phyloP scores from a whole-genome alignment of 2,888 invertebrate species.

The Macaria liturata region DNA sequence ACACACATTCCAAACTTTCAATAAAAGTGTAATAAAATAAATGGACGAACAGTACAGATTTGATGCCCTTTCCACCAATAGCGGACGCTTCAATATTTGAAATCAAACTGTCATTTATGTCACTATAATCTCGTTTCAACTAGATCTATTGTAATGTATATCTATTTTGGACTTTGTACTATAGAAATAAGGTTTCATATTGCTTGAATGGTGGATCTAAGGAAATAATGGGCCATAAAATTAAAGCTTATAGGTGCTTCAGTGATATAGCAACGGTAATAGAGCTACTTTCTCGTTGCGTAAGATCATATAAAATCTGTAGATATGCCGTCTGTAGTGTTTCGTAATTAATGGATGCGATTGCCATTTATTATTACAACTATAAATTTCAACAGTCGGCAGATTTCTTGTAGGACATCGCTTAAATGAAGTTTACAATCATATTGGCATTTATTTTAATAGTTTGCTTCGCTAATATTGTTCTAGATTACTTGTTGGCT shows the following conservation, averaged over 20 bases:
- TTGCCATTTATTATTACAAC: too few species aligned
- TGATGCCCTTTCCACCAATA: conserved; percentile 30
- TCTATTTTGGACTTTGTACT: background rate
- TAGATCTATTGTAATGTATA: conserved; percentile 4
- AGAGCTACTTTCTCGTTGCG: conserved; percentile 32
- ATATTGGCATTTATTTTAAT: too few species aligned
- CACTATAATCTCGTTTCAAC: conserved; percentile 22
- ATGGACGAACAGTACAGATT: conserved; percentile 11
- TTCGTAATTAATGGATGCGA: background rate
- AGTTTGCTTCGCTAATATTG: too few species aligned
- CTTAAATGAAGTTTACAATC: too few species aligned
- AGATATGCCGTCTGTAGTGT: conserved; percentile 19
- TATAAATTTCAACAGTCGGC: too few species aligned
- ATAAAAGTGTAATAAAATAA: conserved; percentile 26
- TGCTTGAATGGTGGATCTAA: conserved; percentile 4
- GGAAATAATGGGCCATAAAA: conserved; percentile 18
- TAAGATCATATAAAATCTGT: conserved; percentile 20
- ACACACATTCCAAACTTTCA: conserved; percentile 23
- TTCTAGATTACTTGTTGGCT: too few species aligned
- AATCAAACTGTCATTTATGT: conserved; percentile 36
- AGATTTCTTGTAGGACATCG: too few species aligned
- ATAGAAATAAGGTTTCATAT: conserved; percentile 15
- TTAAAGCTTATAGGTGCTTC: conserved; percentile 25
- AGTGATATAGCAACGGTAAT: conserved; percentile 30
- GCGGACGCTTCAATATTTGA: conserved; percentile 26